These are phyloP conservation scores for Mus caroli DNA, from an alignment of 2,797 vertebrate genomes.

Conservation along the genomic window DNA sequence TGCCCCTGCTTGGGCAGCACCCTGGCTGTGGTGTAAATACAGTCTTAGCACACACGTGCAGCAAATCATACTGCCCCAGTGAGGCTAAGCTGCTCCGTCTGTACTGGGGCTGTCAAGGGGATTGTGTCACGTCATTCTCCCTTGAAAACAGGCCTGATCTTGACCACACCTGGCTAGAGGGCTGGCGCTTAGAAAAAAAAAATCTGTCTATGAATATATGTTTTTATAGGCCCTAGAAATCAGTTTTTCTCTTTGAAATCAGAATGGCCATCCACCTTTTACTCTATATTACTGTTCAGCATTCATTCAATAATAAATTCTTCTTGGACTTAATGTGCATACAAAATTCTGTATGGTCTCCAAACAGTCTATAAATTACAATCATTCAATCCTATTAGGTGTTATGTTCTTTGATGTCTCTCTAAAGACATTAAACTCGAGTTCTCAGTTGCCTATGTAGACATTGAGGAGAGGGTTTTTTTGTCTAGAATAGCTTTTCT, in stretches of 20 bases:
- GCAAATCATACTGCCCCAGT: neutral
- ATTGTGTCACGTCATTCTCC: neutral
- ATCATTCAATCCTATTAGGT: neutral
- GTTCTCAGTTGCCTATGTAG: neutral
- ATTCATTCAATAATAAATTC: neutral
- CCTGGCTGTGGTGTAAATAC: constrained; percentile 66
- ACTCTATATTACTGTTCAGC: neutral
- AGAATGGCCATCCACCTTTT: neutral
- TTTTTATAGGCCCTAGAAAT: neutral
- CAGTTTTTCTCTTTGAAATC: constrained; percentile 6
- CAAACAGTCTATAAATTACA: neutral
- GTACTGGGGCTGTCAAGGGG: neutral
- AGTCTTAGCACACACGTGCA: constrained; percentile 10
- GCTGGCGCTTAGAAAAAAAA: neutral
- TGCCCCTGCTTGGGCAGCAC: neutral
- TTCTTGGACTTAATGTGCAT: neutral
- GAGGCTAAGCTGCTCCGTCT: neutral
- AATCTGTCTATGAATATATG: neutral
- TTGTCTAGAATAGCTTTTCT: neutral
- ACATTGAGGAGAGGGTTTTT: neutral
- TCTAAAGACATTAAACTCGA: rapidly evolving
- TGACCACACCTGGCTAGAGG: neutral
- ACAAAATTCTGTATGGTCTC: neutral
- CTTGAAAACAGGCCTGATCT: neutral
- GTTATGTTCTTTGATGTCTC: neutral